phyloP scores from a whole-genome alignment of 2,113 vertebrate species.

The Tenebrosternarchus preto region DNA sequence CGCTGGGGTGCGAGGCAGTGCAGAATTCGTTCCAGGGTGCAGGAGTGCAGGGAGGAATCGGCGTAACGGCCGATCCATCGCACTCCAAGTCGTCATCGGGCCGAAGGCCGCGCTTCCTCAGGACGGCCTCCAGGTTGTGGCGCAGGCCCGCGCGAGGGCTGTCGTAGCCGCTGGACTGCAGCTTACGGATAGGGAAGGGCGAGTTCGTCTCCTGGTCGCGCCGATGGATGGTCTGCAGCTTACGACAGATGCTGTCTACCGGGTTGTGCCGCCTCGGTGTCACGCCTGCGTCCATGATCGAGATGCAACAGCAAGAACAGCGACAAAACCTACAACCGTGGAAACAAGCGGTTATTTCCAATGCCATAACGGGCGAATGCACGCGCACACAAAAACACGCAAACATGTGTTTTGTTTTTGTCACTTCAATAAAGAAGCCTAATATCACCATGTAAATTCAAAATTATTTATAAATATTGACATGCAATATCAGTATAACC shows the following conservation, averaged over 20 bases:
- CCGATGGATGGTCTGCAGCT: slow-evolving; percentile 84
- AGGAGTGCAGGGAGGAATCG: slow-evolving; percentile 45
- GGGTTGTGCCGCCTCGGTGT: slow-evolving; percentile 81
- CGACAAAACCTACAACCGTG: neutral
- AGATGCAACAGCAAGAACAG: slow-evolving; percentile 16
- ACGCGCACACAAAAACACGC: too few relatives aligned
- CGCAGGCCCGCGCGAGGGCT: slow-evolving; percentile 74
- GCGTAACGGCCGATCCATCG: slow-evolving; percentile 38
- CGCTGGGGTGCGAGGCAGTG: slow-evolving; percentile 8
- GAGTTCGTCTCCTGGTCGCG: slow-evolving; percentile 77
- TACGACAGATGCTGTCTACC: slow-evolving; percentile 87
- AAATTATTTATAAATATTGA: too few relatives aligned
- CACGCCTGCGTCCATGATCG: slow-evolving; percentile 67
- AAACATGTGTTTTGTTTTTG: too few relatives aligned
- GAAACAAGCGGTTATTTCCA: neutral
- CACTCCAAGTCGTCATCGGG: neutral
- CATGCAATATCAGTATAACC: too few relatives aligned
- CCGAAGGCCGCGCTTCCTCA: slow-evolving; percentile 72
- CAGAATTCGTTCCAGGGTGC: neutral
- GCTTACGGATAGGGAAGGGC: slow-evolving; percentile 79
- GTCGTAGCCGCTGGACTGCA: slow-evolving; percentile 78
- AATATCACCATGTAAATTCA: too few relatives aligned
- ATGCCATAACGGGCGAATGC: too few relatives aligned
- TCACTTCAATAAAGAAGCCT: too few relatives aligned
- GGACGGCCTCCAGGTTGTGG: slow-evolving; percentile 77